phyloP scores from a whole-genome alignment of 2,888 invertebrate genomes.

The Cinara cedri region DNA sequence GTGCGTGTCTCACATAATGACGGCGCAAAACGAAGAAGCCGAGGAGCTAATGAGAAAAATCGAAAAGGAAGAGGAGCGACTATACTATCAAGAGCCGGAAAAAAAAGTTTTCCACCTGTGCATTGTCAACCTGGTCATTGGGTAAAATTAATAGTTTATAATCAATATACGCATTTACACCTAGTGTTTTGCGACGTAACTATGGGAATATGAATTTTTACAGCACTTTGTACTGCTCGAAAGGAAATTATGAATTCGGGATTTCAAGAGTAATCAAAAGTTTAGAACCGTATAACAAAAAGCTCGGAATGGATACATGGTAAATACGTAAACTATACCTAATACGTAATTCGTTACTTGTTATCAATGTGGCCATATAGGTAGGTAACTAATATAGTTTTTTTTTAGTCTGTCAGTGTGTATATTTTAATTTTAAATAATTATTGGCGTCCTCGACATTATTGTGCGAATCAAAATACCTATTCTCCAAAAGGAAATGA shows the following conservation, averaged over 20 bases:
- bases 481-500: no score
- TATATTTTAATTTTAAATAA: no score
- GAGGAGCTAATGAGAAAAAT: slow-evolving; percentile 98
- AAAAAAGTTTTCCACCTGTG: slow-evolving; percentile 94
- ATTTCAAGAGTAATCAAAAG: slow-evolving; percentile 97
- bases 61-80: slow-evolving; percentile 94
- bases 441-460: no score
- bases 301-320: slow-evolving; percentile 98
- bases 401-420: no score
- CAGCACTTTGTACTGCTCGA: slow-evolving; percentile 94
- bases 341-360: background rate
- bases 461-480: no score
- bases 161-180: background rate
- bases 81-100: slow-evolving; percentile 89
- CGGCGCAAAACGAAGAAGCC: slow-evolving; percentile 97
- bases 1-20: slow-evolving; percentile 99
- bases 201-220: slow-evolving; percentile 59
- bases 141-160: slow-evolving; percentile 66
- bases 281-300: slow-evolving; percentile 89
- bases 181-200: background rate
- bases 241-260: slow-evolving; percentile 98
- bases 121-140: slow-evolving; percentile 98
- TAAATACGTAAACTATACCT: no score
- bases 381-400: no score
- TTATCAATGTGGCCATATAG: no score